Evolutionary conservation across 1,140 invertebrate genomes (phyloP).

Genomic region (Zeugodacus cucurbitae): DNA sequence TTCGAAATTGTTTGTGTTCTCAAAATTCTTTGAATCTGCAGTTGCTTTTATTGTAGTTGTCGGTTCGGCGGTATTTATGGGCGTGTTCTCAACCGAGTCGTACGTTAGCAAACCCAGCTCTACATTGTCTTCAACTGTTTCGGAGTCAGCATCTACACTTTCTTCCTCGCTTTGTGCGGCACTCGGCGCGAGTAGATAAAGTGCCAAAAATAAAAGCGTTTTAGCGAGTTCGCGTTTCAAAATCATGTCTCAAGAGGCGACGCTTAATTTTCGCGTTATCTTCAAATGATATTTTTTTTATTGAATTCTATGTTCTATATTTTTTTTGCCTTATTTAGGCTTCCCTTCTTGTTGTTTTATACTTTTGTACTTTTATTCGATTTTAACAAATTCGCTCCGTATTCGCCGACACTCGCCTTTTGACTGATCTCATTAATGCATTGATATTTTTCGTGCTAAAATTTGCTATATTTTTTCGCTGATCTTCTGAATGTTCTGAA

Average conservation of each 20-base stretch:
- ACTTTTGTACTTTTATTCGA: neutral
- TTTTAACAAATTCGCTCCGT: neutral
- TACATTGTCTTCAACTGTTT: neutral
- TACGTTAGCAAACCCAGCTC: neutral
- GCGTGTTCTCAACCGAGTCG: neutral
- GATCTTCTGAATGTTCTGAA: neutral
- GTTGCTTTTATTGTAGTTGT: neutral
- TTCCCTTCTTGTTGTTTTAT: neutral
- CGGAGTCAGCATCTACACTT: neutral
- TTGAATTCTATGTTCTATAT: neutral
- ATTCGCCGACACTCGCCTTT: neutral
- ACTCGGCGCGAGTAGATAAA: neutral
- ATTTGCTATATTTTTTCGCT: neutral
- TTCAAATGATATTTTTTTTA: neutral
- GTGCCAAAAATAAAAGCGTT: neutral
- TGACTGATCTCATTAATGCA: slow-evolving; percentile 18
- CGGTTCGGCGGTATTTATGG: neutral
- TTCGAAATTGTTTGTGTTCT: neutral
- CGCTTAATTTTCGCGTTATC: too few species aligned
- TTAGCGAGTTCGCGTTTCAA: neutral
- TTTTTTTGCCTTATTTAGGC: neutral
- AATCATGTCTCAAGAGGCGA: neutral
- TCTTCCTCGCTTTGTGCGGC: neutral
- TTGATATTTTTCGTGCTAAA: slow-evolving; percentile 3
- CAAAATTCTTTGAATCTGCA: neutral